Evolutionary conservation across 2,113 vertebrate genomes (phyloP), one percentile per base, ranked within the genome.

Genomic region (Pituophis catenifer): DNA sequence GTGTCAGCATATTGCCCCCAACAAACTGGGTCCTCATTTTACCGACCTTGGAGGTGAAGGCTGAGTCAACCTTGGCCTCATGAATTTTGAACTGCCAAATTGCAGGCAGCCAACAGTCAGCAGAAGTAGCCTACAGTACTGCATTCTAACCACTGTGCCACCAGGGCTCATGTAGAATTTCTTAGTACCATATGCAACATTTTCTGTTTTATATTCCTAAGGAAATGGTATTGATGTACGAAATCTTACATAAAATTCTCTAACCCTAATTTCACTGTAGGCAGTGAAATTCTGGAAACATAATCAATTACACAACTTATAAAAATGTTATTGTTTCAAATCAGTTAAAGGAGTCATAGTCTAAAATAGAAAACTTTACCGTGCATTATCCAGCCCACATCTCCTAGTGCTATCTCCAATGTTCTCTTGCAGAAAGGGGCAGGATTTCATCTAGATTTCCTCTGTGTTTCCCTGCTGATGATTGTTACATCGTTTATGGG

Each of bases 361-460:
- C 86, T 54, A 21, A 26, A 55, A 11, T 50, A 15, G 53, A 91
- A 59, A 62, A 55, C 19, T n/a, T 19, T 11, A 8, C 4, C 8
- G 29, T 38, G 11, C 86, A 24, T 85, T 10, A 44, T 9, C 12
- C 65, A 85, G 26, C 19, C 38, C 5, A 38, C 19, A 85, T 0
- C 0, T 54, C 58, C 8, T 17, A 17, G 12, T 52, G 13, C 8
- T 5, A 8, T 0, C 0, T 10, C 85, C 52, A 12, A 19, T 94
- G 23, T 94, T 55, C 11, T 0, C 0, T 62, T 96, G 86, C 96
- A 98, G 98, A 98, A 98, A 94, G 98, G 98, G 92, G 98, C 98
- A 94, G 98, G 98, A 87, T 98, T 98, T 95, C 98, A 98, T 89
- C 96, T 98, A 94, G 98, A 98, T 86, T 96, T 98, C 92, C 97